Percentiles rank a stretch among this genome's conserved stretches.
Conservation (phyloP, 2,888 invertebrate genomes). For the Dicyrtoma fusca region DNA sequence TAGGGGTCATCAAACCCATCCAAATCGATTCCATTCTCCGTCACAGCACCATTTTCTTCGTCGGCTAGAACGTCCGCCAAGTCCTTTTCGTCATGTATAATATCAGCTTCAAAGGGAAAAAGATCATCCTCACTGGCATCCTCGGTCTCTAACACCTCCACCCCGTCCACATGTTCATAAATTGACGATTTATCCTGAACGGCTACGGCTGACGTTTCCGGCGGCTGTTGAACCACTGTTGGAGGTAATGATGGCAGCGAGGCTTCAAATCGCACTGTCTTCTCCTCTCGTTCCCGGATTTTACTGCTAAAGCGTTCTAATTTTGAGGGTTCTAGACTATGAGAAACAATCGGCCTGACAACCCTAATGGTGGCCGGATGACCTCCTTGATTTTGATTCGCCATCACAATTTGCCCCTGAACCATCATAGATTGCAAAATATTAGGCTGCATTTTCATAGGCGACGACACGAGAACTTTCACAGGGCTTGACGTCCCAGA, state of each 20-base stretch:
- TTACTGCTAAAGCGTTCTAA: slow-evolving; percentile 1
- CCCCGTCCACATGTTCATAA: slow-evolving; percentile 49
- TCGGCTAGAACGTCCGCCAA: slow-evolving; percentile 53
- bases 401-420: slow-evolving; percentile 44
- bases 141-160: slow-evolving; percentile 51
- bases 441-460: slow-evolving; percentile 49
- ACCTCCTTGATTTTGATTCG: slow-evolving; percentile 39
- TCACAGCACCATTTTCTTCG: slow-evolving; percentile 19
- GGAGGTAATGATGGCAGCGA: neutral
- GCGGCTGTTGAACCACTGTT: neutral
- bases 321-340: slow-evolving; percentile 12
- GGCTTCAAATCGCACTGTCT: too few species aligned
- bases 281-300: too few species aligned
- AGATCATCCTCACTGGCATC: slow-evolving; percentile 52
- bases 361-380: slow-evolving; percentile 50
- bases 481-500: slow-evolving; percentile 54
- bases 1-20: slow-evolving; percentile 35
- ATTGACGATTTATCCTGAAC: slow-evolving; percentile 33
- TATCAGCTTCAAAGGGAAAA: slow-evolving; percentile 53
- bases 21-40: slow-evolving; percentile 42
- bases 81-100: slow-evolving; percentile 56
- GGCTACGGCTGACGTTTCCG: neutral
- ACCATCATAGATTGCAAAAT: slow-evolving; percentile 42
- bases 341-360: slow-evolving; percentile 41
- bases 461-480: slow-evolving; percentile 58